Evolutionary conservation across 2,888 invertebrate species (phyloP).

Genomic region (Limnephilus marmoratus): DNA sequence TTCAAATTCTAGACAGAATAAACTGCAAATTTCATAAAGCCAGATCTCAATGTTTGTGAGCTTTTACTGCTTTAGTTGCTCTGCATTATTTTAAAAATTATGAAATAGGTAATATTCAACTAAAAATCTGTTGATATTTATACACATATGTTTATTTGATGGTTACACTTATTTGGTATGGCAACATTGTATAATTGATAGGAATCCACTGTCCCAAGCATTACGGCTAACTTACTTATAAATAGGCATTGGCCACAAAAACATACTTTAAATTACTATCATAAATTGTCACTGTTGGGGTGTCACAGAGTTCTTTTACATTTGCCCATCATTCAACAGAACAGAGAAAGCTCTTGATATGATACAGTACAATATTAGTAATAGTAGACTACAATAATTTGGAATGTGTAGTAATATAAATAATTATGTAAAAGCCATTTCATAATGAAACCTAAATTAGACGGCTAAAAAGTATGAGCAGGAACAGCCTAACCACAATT

Average conservation of each 20-base stretch:
- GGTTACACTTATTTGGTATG: constrained; percentile 33
- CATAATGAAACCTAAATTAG: background rate
- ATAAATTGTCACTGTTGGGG: constrained; percentile 17
- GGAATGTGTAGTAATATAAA: background rate
- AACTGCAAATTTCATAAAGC: background rate
- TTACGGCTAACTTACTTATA: constrained; percentile 16
- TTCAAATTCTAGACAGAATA: background rate
- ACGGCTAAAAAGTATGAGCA: background rate
- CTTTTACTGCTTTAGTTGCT: background rate
- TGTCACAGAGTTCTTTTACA: background rate
- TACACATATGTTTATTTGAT: background rate
- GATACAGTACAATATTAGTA: constrained; percentile 7
- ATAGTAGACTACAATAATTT: background rate
- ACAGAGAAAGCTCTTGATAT: constrained; percentile 26
- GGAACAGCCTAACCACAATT: background rate
- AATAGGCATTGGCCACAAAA: constrained; percentile 15
- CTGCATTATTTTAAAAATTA: background rate
- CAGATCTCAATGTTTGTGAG: background rate
- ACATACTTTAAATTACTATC: constrained; percentile 11
- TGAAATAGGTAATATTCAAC: background rate
- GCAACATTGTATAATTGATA: constrained; percentile 38
- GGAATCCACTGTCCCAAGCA: constrained; percentile 17
- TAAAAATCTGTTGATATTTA: background rate
- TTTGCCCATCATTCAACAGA: background rate
- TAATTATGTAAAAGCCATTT: background rate